Evolutionary conservation across 2,797 vertebrate genomes (phyloP).

Genomic region (Gymnoscopelus microlampas): DNA sequence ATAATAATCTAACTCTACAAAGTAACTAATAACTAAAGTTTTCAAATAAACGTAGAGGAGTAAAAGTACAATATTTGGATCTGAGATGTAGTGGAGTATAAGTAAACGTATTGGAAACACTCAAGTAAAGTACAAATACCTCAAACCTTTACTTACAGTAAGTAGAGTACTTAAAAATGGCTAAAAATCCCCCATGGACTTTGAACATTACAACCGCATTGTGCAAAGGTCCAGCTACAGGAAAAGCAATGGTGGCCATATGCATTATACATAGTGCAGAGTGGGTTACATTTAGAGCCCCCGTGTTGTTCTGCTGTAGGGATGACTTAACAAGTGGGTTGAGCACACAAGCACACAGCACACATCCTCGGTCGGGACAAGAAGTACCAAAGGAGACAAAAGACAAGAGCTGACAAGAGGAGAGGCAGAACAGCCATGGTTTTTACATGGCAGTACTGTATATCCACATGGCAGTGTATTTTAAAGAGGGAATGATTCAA

Average conservation of each 20-base stretch:
- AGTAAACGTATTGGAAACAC: no score
- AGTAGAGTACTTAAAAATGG: no score
- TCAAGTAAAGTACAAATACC: no score
- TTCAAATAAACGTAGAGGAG: no score
- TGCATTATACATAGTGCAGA: constrained; percentile 69
- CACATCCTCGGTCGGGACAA: not conserved
- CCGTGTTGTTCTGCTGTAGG: constrained; percentile 42
- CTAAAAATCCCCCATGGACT: constrained; percentile 31
- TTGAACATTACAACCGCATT: constrained; percentile 49
- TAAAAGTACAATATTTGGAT: no score
- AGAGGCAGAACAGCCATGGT: not conserved
- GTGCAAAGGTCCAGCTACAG: constrained; percentile 34
- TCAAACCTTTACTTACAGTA: no score
- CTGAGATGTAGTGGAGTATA: no score
- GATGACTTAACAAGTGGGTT: constrained; percentile 52
- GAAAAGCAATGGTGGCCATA: constrained; percentile 42
- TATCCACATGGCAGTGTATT: not conserved
- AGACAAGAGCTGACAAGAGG: not conserved
- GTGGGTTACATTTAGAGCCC: constrained; percentile 59
- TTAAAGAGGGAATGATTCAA: constrained; percentile 1
- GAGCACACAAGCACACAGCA: constrained; percentile 7
- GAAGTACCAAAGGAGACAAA: constrained; percentile 12
- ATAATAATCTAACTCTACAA: no score
- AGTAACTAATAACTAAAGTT: no score
- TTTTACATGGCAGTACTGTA: constrained; percentile 15